Evolutionary conservation across 2,797 vertebrate genomes (phyloP), one percentile per base, ranked within the genome.

Genomic region (Myripristis murdjan): DNA sequence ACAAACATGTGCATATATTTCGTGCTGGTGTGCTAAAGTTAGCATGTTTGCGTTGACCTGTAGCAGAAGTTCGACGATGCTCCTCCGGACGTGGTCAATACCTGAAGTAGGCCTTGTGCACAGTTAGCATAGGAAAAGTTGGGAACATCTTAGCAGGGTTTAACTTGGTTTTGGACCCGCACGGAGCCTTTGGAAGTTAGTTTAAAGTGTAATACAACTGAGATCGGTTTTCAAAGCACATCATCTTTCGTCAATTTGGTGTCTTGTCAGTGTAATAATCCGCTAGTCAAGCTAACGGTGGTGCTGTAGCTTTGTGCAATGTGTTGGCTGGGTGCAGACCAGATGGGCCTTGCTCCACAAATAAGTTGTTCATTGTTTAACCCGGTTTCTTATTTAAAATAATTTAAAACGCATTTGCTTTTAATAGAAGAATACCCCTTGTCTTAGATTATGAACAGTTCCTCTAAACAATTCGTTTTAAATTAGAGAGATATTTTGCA

Each of bases 21-120:
- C 20, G 39, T 6, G 31, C 44, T 9, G 31, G 64, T 67, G 55
- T n/a, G 56, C 1, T 68, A 16, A 88, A 89, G 84, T 86, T 89
- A 53, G 65, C 72, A 31, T 82, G 73, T 77, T 74, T 85, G 75
- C 51, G 75, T 46, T 89, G 90, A 90, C 91, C 86, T 92, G 91
- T 89, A 88, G 87, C 91, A 88, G 89, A 93, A 93, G 90, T 93
- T 92, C 33, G 83, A 70, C 83, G 75, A 70, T 83, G 82, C 80
- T 89, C 85, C 85, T 81, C 85, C 84, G 86, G 91, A 91, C 89
- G 68, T 86, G 87, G 83, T 90, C 68, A 79, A 76, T 86, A 90
- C 84, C 89, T 90, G 81, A 79, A 89, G 80, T 84, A 93, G 93
- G 92, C 92, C 93, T 79, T 83, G 78, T 88, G 79, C 85, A 77